Percentiles rank a stretch among this genome's conserved stretches.
Conservation (phyloP, 64 coral and sea anemone species). For the Stichodactyla helianthus region DNA sequence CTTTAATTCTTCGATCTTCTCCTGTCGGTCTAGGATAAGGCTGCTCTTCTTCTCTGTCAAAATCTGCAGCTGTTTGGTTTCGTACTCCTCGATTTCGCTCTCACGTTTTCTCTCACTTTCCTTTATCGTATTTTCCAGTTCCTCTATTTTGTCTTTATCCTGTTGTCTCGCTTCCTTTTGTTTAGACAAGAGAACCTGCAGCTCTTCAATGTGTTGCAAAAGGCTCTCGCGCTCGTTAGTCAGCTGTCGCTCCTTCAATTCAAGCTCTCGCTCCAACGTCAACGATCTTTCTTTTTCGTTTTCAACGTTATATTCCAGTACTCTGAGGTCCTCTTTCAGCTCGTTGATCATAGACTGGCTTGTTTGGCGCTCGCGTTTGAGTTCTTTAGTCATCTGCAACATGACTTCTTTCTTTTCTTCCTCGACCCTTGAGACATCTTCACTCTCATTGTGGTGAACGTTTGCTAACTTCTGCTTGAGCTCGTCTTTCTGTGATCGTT, state of each 20-base stretch:
- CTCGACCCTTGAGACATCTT: constrained; percentile 18
- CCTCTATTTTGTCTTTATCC: constrained; percentile 26
- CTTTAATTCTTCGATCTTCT: constrained; percentile 45
- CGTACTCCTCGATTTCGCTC: constrained; percentile 22
- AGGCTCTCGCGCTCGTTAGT: constrained; percentile 19
- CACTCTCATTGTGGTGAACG: constrained; percentile 18
- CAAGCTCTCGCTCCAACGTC: constrained; percentile 18
- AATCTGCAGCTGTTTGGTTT: constrained; percentile 23
- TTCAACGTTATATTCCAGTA: constrained; percentile 28
- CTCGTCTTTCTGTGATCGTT: neutral
- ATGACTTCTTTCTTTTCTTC: constrained; percentile 56
- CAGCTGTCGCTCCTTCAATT: constrained; percentile 23
- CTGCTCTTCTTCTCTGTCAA: constrained; percentile 19
- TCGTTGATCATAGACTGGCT: constrained; percentile 50
- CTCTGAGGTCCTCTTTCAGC: constrained; percentile 38
- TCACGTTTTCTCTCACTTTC: constrained; percentile 20
- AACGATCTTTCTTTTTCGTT: constrained; percentile 38
- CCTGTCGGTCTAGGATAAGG: constrained; percentile 12
- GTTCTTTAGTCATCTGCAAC: constrained; percentile 52
- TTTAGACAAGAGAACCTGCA: constrained; percentile 25
- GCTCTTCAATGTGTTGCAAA: constrained; percentile 41
- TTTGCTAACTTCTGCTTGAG: constrained; percentile 26
- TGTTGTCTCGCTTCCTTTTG: constrained; percentile 20
- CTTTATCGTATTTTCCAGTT: constrained; percentile 2
- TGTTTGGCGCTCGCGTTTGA: constrained; percentile 44